Evolutionary conservation across 2,797 vertebrate species (phyloP).

Genomic region (Holocentrus rufus): DNA sequence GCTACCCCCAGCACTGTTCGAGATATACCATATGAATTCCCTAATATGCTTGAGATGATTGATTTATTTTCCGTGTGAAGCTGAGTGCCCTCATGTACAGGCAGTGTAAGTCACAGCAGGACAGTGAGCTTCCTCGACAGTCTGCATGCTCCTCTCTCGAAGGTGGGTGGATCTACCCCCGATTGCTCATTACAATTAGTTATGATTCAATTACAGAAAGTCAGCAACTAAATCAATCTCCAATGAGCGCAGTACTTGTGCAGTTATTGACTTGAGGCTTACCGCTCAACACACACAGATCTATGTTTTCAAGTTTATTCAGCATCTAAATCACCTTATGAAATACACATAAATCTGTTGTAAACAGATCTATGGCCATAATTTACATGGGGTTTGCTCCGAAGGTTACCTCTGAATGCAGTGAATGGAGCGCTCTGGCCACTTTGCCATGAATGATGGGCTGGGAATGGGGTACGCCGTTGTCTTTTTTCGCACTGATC

Average conservation of each 20-base stretch:
- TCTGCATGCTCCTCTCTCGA: slow-evolving; percentile 62
- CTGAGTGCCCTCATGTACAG: slow-evolving; percentile 40
- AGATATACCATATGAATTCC: slow-evolving; percentile 47
- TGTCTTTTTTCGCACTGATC: slow-evolving; percentile 36
- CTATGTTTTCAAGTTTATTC: slow-evolving; percentile 35
- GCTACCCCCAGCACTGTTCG: too few relatives aligned
- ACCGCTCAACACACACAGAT: slow-evolving; percentile 29
- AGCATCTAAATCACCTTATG: slow-evolving; percentile 22
- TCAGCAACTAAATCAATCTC: slow-evolving; percentile 77
- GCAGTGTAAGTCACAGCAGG: slow-evolving; percentile 52
- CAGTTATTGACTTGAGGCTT: slow-evolving; percentile 51
- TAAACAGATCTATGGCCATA: slow-evolving; percentile 30
- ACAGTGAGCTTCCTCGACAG: slow-evolving; percentile 44
- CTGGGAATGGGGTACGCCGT: slow-evolving; percentile 19
- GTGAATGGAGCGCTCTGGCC: slow-evolving; percentile 19
- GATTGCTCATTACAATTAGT: slow-evolving; percentile 80
- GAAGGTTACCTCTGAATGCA: slow-evolving; percentile 21
- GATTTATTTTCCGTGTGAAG: slow-evolving; percentile 43
- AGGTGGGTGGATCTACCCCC: slow-evolving; percentile 69
- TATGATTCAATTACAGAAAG: slow-evolving; percentile 78
- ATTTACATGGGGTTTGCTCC: slow-evolving; percentile 36
- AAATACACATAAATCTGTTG: slow-evolving; percentile 29
- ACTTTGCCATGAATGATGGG: slow-evolving; percentile 64
- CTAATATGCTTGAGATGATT: slow-evolving; percentile 36
- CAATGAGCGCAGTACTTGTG: slow-evolving; percentile 42